These are phyloP conservation scores for Neolamprologus sp. DNA, from an alignment of 2,113 vertebrate genomes.

Conservation along the genomic window DNA sequence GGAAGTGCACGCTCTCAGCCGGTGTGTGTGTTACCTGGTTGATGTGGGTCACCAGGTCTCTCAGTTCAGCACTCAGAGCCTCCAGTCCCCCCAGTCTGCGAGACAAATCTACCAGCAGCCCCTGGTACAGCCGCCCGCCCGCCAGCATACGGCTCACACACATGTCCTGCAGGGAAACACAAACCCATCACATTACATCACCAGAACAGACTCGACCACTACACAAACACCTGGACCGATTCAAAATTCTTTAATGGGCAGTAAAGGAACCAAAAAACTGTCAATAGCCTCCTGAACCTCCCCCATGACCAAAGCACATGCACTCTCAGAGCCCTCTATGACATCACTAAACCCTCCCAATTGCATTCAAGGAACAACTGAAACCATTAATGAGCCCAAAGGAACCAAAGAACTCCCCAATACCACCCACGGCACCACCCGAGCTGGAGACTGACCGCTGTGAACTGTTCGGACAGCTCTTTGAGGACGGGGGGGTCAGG, in stretches of 20 bases:
- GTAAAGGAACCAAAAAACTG: neutral
- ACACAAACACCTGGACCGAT: neutral
- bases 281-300: neutral
- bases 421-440: neutral
- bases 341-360: neutral
- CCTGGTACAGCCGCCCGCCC: conserved; percentile 36
- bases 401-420: neutral
- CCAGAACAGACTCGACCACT: neutral
- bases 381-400: neutral
- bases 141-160: conserved; percentile 32
- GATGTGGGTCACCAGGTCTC: conserved; percentile 52
- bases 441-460: conserved; percentile 42
- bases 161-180: conserved; percentile 41
- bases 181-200: neutral
- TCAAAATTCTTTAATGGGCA: neutral
- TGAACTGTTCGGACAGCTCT: conserved; percentile 18
- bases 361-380: neutral
- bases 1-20: neutral
- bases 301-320: neutral
- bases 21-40: conserved; percentile 22
- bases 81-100: neutral
- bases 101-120: conserved; percentile 35
- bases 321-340: neutral
- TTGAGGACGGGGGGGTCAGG: conserved; percentile 30
- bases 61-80: conserved; percentile 20